Percentiles rank a stretch among this genome's conserved stretches.
Conservation (phyloP, 2,888 invertebrate species). For the Sphaeridia pumilis region DNA sequence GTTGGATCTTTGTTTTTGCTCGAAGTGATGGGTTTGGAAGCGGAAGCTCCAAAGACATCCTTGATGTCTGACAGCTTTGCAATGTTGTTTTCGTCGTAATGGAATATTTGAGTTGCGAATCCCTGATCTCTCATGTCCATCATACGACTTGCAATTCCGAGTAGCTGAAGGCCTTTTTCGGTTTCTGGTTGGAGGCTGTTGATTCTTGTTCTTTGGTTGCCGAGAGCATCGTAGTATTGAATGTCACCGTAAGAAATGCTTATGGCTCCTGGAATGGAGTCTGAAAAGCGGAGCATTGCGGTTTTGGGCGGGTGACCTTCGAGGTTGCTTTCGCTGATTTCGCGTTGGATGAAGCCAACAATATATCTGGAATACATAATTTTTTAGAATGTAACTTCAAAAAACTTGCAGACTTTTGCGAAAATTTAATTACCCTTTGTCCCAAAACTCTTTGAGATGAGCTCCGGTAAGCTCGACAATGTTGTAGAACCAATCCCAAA, state of each 20-base stretch:
- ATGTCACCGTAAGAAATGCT: background rate
- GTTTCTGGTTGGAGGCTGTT: background rate
- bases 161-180: background rate
- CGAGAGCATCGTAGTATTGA: background rate
- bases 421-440: conserved; percentile 1
- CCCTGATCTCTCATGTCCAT: background rate
- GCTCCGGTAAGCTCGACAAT: background rate
- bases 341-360: background rate
- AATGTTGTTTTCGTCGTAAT: background rate
- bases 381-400: background rate
- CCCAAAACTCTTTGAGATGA: conserved; percentile 1
- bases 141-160: background rate
- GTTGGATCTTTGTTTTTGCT: too few species aligned
- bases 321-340: background rate
- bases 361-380: background rate
- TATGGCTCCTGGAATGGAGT: background rate
- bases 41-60: background rate
- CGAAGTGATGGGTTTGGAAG: too few species aligned
- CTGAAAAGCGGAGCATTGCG: background rate
- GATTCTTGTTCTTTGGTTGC: background rate
- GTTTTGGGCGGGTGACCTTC: background rate
- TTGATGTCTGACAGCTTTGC: background rate
- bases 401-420: background rate
- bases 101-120: background rate
- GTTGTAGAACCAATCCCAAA: conserved; percentile 8